Conservation (phyloP, 2,113 vertebrate genomes). For the Mola mola region DNA sequence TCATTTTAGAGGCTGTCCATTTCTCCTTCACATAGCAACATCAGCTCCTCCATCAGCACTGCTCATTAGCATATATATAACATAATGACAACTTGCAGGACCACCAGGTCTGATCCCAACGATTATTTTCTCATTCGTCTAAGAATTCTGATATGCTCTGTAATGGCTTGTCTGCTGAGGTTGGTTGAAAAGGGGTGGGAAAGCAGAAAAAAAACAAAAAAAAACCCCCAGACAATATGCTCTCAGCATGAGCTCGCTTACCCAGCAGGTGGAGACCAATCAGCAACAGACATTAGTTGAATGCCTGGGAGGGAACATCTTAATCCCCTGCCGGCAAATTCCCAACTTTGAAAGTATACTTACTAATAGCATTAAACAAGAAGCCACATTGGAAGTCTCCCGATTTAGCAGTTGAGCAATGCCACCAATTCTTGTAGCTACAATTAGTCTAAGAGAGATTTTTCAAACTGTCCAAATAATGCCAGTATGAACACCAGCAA, state of each 20-base stretch:
- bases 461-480: slow-evolving; percentile 61
- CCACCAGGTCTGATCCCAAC: slow-evolving; percentile 74
- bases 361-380: slow-evolving; percentile 49
- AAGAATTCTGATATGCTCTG: slow-evolving; percentile 77
- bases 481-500: slow-evolving; percentile 40
- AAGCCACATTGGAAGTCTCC: slow-evolving; percentile 49
- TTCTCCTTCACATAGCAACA: slow-evolving; percentile 72
- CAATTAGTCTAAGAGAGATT: slow-evolving; percentile 59
- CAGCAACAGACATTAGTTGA: slow-evolving; percentile 54
- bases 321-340: slow-evolving; percentile 64
- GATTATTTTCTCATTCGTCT: slow-evolving; percentile 80
- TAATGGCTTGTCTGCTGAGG: slow-evolving; percentile 74
- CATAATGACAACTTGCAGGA: slow-evolving; percentile 77
- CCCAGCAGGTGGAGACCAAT: slow-evolving; percentile 64
- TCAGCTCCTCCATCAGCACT: slow-evolving; percentile 67
- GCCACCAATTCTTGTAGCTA: slow-evolving; percentile 54
- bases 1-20: slow-evolving; percentile 72
- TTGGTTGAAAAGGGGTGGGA: slow-evolving; percentile 53
- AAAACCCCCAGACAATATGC: slow-evolving; percentile 56
- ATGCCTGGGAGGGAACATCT: slow-evolving; percentile 61
- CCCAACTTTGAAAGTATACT: slow-evolving; percentile 65
- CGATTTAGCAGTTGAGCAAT: slow-evolving; percentile 61
- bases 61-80: slow-evolving; percentile 81
- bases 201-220: slow-evolving; percentile 5
- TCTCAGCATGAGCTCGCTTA: slow-evolving; percentile 50